These are phyloP conservation scores for Acropora tenuis DNA, from an alignment of 64 coral and sea anemone genomes.

Conservation along the genomic window DNA sequence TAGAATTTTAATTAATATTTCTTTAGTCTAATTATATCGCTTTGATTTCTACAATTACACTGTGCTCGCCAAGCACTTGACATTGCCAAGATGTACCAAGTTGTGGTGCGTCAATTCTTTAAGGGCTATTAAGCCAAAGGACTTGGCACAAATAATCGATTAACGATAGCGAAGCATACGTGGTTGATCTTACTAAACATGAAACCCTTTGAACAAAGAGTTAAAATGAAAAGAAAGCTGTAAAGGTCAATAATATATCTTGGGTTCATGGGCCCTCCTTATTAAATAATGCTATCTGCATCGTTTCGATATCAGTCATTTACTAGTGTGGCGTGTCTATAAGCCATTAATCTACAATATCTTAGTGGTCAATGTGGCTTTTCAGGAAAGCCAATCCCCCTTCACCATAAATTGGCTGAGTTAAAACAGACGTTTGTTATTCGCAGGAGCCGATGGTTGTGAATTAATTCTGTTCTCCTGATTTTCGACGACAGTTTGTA, in stretches of 20 bases:
- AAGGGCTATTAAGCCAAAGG: background rate
- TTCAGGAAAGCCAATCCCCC: too few relatives aligned
- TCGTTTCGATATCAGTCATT: too few relatives aligned
- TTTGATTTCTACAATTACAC: background rate
- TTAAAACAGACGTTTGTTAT: too few relatives aligned
- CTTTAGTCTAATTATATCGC: background rate
- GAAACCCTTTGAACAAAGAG: background rate
- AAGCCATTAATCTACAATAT: too few relatives aligned
- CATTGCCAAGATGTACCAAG: background rate
- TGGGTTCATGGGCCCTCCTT: background rate
- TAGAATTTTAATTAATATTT: background rate
- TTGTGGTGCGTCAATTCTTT: background rate
- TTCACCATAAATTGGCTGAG: too few relatives aligned
- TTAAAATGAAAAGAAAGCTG: background rate
- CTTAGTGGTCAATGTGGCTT: too few relatives aligned
- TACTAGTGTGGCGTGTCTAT: too few relatives aligned
- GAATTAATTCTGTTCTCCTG: too few relatives aligned
- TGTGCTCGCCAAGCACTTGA: background rate
- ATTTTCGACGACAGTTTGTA: too few relatives aligned
- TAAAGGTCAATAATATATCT: background rate
- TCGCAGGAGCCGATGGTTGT: too few relatives aligned
- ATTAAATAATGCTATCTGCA: background rate
- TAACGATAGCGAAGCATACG: background rate
- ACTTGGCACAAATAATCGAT: background rate
- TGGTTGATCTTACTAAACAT: background rate